Conservation (phyloP, 2,113 vertebrate species). For the Verasper variegatus region DNA sequence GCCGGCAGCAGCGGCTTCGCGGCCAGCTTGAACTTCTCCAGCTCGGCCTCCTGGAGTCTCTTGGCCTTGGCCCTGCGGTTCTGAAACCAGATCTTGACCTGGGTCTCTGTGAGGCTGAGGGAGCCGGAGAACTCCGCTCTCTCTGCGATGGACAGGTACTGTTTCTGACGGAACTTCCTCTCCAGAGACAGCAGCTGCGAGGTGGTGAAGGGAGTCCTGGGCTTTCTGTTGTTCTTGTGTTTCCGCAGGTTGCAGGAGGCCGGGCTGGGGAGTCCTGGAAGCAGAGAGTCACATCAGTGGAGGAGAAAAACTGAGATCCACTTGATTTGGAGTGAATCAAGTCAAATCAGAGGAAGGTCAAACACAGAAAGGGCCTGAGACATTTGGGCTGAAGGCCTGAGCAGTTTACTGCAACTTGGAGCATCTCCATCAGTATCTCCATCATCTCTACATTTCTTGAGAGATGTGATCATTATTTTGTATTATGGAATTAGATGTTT, state of each 20-base stretch:
- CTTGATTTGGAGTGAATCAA: background rate
- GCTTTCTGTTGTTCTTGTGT: conserved; percentile 90
- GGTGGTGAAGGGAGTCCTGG: conserved; percentile 87
- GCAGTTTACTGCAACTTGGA: background rate
- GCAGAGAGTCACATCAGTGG: background rate
- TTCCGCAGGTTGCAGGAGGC: conserved; percentile 80
- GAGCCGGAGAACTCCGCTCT: conserved; percentile 85
- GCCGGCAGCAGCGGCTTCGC: conserved; percentile 85
- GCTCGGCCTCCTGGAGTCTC: conserved; percentile 87
- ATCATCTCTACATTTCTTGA: background rate
- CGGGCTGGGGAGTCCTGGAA: conserved; percentile 75
- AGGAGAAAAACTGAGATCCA: background rate
- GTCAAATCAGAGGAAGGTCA: background rate
- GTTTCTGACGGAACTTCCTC: conserved; percentile 89
- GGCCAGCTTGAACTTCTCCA: conserved; percentile 87
- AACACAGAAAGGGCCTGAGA: background rate
- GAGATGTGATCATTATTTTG: background rate
- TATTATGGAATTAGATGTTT: background rate
- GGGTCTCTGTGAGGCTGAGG: conserved; percentile 88
- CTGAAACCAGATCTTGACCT: conserved; percentile 91
- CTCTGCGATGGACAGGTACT: conserved; percentile 87
- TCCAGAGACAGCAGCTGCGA: conserved; percentile 87
- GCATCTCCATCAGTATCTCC: too few species aligned
- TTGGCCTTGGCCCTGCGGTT: conserved; percentile 89
- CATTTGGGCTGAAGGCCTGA: background rate